Evolutionary conservation across 2,113 vertebrate genomes (phyloP).

Genomic region (Phalacrocorax carbo): DNA sequence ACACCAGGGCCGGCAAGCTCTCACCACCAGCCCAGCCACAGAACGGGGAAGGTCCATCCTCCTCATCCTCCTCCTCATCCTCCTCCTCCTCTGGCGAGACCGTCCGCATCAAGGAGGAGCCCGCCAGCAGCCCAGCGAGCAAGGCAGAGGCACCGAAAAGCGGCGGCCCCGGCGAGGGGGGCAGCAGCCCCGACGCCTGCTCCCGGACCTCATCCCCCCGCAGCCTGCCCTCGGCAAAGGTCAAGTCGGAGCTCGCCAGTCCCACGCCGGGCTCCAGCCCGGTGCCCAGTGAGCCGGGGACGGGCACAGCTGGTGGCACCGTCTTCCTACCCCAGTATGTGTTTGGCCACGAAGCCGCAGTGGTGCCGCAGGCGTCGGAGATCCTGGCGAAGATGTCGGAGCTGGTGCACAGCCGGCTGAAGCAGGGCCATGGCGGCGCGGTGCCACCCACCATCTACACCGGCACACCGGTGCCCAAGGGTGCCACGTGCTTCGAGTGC

Average conservation of each 20-base stretch:
- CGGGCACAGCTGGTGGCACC: conserved; percentile 75
- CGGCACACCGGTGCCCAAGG: conserved; percentile 77
- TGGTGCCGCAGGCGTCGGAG: conserved; percentile 91
- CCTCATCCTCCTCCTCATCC: neutral
- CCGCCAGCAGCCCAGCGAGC: conserved; percentile 44
- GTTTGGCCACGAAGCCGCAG: conserved; percentile 83
- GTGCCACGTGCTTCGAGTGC: conserved; percentile 95
- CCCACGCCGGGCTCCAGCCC: conserved; percentile 92
- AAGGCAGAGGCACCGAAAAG: conserved; percentile 62
- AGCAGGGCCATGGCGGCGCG: conserved; percentile 78
- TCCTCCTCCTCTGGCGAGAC: neutral
- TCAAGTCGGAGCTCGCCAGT: conserved; percentile 88
- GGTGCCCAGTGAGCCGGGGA: conserved; percentile 75
- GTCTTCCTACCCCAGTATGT: conserved; percentile 88
- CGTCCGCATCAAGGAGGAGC: conserved; percentile 81
- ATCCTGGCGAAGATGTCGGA: conserved; percentile 98
- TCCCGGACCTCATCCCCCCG: conserved; percentile 76
- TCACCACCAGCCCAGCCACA: neutral
- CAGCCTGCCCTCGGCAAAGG: conserved; percentile 72
- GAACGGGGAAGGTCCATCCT: conserved; percentile 63
- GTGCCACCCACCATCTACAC: conserved; percentile 60
- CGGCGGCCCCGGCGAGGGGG: neutral
- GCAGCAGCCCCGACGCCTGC: conserved; percentile 18
- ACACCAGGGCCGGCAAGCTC: conserved; percentile 32
- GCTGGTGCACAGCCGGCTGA: conserved; percentile 93